Base-by-base conservation (phyloP, 2,113 vertebrate genomes). In the Protomyctophum bolini region DNA sequence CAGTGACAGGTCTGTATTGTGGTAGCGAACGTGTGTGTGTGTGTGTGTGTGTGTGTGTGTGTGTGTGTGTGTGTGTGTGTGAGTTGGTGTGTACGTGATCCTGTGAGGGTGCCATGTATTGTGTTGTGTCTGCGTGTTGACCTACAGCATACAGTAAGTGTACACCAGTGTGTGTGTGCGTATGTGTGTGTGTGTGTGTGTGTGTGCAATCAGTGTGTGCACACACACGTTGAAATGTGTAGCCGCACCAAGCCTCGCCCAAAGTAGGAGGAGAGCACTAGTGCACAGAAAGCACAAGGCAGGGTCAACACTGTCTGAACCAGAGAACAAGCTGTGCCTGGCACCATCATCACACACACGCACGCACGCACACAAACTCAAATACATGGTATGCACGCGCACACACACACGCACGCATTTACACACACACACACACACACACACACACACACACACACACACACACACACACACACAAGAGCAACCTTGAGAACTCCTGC, bases 241-340 rank as follows among this genome's bases (percentile, higher is more conserved):
- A 76, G 76, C 64, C 28, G 59, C 51, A 57, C 69, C 77, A 87
- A 80, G 85, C 86, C 89, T 76, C 85, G 84, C 88, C 86, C 83
- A 86, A 61, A 80, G 86, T 77, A 80, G 91, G 88, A 90, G 59
- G 72, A 73, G 89, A 81, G 66, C 33, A 68, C 71, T 33, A n/a
- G 58, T 48, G 52, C 69, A 68, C 59, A 50, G 65, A 84, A 86
- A 83, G 88, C 81, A 82, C 75, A 86, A 87, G 90, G 91, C 80
- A 86, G 90, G 91, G 91, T 92, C 91, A 93, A 85, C 73, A 76
- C 75, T 65, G 82, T 82, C 83, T 64, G 84, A 88, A 81, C 81
- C 85, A 86, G 86, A 84, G 66, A 86, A 88, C 84, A 87, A 73
- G 63, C 87, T 83, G 93, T 92, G 91, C 93, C 92, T 91, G 93